These are phyloP conservation scores for Heliopora coerulea DNA, from an alignment of 92 coral and sea anemone species.

Conservation along the genomic window DNA sequence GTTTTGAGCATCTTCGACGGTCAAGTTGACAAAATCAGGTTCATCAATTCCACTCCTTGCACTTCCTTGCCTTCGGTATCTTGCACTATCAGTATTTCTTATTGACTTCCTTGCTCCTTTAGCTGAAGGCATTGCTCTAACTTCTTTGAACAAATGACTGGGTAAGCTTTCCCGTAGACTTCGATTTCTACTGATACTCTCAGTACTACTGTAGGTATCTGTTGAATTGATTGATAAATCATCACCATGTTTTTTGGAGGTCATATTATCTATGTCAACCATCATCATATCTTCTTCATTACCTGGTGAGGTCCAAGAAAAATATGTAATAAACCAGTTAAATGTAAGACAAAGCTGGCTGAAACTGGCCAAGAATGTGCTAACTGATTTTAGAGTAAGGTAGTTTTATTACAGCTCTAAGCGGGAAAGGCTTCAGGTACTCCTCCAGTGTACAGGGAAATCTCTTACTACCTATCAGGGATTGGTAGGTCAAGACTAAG, in stretches of 20 bases:
- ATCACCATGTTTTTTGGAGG: not conserved
- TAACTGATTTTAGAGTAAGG: too few species aligned
- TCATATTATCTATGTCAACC: conserved; percentile 10
- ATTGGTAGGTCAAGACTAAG: too few species aligned
- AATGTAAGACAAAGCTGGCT: too few species aligned
- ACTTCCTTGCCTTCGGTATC: conserved; percentile 48
- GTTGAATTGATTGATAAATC: conserved; percentile 55
- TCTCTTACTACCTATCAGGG: too few species aligned
- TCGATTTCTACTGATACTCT: not conserved
- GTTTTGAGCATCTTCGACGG: conserved; percentile 27
- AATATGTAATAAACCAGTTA: too few species aligned
- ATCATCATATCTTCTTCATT: conserved; percentile 10
- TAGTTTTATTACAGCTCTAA: too few species aligned
- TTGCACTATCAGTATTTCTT: conserved; percentile 56
- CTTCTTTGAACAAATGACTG: conserved; percentile 66
- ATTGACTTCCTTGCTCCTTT: conserved; percentile 37
- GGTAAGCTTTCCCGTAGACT: conserved; percentile 66
- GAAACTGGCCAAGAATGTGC: too few species aligned
- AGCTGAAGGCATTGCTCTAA: conserved; percentile 78
- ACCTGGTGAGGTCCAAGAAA: too few species aligned
- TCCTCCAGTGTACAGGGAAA: too few species aligned
- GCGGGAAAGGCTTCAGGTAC: too few species aligned
- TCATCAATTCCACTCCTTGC: conserved; percentile 35
- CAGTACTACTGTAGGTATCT: conserved; percentile 46
- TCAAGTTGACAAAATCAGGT: conserved; percentile 3